A percentile compares a stretch with the other conserved stretches of the same genome.
phyloP scores from a whole-genome alignment of 1,140 invertebrate genomes.

The Aphelenchoides fujianensis region DNA sequence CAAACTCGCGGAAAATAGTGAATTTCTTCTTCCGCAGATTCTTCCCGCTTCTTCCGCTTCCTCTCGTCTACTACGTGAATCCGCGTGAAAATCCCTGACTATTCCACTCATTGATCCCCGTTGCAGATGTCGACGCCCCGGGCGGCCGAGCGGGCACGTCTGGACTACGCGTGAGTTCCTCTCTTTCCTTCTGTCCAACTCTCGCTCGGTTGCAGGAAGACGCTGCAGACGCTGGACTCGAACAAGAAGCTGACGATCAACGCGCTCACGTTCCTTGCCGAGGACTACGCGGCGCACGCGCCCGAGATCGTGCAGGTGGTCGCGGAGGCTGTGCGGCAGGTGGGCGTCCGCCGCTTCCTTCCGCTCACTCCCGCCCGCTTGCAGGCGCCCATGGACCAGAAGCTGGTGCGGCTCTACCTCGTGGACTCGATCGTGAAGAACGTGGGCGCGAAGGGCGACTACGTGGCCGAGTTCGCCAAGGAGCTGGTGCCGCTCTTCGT shows the following conservation, averaged over 20 bases:
- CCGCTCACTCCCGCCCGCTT: constrained; percentile 26
- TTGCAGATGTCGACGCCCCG: background rate
- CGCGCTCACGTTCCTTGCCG: constrained; percentile 91
- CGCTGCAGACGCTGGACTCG: constrained; percentile 76
- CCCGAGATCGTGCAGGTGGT: constrained; percentile 83
- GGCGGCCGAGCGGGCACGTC: background rate
- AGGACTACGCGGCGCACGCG: constrained; percentile 83
- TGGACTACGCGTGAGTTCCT: background rate
- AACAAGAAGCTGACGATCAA: constrained; percentile 96
- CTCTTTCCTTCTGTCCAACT: background rate
- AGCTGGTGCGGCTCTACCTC: constrained; percentile 90
- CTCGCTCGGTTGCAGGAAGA: constrained; percentile 28
- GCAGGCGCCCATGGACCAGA: constrained; percentile 75
- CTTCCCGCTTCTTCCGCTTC: background rate
- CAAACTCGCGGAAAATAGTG: too few species aligned
- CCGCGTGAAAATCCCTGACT: background rate
- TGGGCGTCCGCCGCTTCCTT: constrained; percentile 62
- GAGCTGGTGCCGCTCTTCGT: constrained; percentile 57
- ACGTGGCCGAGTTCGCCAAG: constrained; percentile 74
- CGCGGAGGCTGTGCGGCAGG: constrained; percentile 86
- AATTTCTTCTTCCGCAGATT: background rate
- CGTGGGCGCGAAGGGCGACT: constrained; percentile 67
- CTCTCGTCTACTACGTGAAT: background rate
- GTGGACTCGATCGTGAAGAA: constrained; percentile 99
- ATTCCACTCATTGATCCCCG: background rate